A percentile compares a stretch with the other conserved stretches of the same genome.
These are phyloP conservation scores for Albula goreensis DNA, from an alignment of 2,113 vertebrate species.

Conservation along the genomic window DNA sequence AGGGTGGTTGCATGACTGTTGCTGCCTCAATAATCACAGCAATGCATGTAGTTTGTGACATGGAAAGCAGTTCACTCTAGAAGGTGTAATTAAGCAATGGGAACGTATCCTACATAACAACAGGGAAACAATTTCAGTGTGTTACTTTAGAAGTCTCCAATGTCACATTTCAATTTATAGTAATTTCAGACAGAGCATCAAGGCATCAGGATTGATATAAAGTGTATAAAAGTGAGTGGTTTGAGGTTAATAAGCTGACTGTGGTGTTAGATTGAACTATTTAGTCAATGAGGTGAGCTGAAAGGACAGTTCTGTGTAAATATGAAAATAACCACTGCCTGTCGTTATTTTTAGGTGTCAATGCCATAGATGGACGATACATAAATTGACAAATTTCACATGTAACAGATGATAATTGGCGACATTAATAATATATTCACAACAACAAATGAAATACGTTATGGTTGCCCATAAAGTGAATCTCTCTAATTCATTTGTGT, in stretches of 20 bases:
- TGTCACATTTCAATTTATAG: background rate
- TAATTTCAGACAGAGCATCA: background rate
- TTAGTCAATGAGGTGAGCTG: too few species aligned
- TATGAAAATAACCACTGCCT: too few species aligned
- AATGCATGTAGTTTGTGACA: background rate
- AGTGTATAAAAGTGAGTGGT: too few species aligned
- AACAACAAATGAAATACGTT: background rate
- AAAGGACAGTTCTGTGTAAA: too few species aligned
- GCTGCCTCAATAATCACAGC: background rate
- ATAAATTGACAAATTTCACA: too few species aligned
- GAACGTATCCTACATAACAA: background rate
- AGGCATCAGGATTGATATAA: too few species aligned
- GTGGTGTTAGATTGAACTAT: too few species aligned
- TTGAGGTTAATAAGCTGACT: too few species aligned
- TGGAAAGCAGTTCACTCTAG: background rate
- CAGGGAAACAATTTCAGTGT: background rate
- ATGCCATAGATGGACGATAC: too few species aligned
- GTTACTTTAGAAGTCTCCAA: background rate
- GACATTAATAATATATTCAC: too few species aligned
- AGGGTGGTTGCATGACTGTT: background rate
- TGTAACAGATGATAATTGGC: too few species aligned
- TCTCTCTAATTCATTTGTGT: constrained; percentile 1
- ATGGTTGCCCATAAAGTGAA: background rate
- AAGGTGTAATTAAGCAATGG: background rate
- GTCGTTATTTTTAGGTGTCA: too few species aligned